These are phyloP conservation scores for Bombylius major DNA, from an alignment of 2,888 invertebrate species.

Conservation along the genomic window DNA sequence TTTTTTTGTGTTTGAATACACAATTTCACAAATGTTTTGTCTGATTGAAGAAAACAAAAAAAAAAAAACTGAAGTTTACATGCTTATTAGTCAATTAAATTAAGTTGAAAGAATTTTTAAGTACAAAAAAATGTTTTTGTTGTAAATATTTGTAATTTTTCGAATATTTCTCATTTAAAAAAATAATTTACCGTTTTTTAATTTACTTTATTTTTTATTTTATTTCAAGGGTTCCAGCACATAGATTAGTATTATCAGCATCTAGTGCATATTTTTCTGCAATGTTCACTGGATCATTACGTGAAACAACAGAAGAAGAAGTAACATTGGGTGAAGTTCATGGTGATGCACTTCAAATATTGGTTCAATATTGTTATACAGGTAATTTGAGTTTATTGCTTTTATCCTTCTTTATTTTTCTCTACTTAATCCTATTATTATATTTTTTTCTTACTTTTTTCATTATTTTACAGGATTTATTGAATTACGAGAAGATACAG, in stretches of 20 bases:
- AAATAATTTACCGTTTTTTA: background rate
- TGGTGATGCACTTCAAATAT: constrained; percentile 69
- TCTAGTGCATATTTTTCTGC: constrained; percentile 91
- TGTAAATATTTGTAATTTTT: too few species aligned
- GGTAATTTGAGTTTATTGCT: constrained; percentile 39
- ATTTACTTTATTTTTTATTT: background rate
- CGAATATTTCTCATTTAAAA: too few species aligned
- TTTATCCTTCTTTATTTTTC: background rate
- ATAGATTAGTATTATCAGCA: constrained; percentile 79
- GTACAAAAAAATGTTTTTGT: too few species aligned
- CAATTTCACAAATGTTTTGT: too few species aligned
- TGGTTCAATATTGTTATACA: constrained; percentile 86
- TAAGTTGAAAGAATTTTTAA: too few species aligned
- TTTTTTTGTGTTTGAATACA: too few species aligned
- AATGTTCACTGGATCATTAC: constrained; percentile 83
- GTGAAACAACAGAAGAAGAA: constrained; percentile 72
- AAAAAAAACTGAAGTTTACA: too few species aligned
- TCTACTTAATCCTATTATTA: background rate
- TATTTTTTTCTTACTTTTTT: background rate
- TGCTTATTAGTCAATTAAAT: too few species aligned
- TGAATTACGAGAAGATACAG: constrained; percentile 80
- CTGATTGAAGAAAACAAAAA: too few species aligned
- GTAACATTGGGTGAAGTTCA: constrained; percentile 75
- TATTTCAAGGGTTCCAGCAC: constrained; percentile 54
- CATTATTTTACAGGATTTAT: constrained; percentile 37